Evolutionary conservation across 2,797 vertebrate species (phyloP).

Genomic region (Manis pentadactyla): DNA sequence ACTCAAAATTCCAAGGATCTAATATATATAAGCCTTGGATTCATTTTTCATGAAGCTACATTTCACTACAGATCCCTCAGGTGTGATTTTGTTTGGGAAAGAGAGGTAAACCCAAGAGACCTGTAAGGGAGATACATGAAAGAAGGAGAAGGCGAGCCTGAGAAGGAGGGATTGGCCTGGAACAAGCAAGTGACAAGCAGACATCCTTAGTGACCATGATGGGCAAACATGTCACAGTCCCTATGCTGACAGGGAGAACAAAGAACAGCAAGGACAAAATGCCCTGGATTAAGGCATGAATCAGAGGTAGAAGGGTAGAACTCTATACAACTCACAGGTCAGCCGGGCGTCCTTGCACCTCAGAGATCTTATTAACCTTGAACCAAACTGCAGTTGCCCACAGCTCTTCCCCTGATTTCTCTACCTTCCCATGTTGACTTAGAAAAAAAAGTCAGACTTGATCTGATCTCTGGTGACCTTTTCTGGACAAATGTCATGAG

Average conservation of each 20-base stretch:
- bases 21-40: neutral
- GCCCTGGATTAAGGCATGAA: neutral
- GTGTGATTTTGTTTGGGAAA: neutral
- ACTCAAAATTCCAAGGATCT: neutral
- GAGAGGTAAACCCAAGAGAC: neutral
- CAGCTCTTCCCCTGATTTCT: neutral
- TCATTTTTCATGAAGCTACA: conserved; percentile 26
- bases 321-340: neutral
- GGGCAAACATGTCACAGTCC: neutral
- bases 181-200: neutral
- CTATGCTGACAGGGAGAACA: neutral
- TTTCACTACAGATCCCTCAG: neutral
- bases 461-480: neutral
- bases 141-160: neutral
- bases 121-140: neutral
- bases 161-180: neutral
- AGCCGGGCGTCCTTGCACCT: neutral
- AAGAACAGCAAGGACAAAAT: neutral
- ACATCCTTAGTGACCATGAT: neutral
- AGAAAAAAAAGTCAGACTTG: neutral
- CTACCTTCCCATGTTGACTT: neutral
- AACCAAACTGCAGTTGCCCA: neutral
- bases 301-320: neutral
- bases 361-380: neutral
- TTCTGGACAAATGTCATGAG: neutral